Evolutionary conservation across 2,113 vertebrate genomes (phyloP).

Genomic region (Halcyon senegalensis): DNA sequence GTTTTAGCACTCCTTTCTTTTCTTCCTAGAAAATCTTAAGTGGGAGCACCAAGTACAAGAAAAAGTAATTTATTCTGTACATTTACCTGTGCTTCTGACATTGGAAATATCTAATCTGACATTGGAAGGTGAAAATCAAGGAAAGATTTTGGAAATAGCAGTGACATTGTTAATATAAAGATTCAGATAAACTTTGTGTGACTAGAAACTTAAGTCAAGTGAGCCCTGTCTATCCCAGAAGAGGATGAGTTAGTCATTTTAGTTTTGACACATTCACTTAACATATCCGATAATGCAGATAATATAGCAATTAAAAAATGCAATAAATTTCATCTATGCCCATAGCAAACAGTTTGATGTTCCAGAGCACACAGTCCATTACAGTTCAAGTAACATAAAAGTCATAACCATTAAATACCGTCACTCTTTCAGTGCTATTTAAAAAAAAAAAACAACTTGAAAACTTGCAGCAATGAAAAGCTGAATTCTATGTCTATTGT

Average conservation of each 20-base stretch:
- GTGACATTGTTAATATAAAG: neutral
- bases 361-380: conserved; percentile 32
- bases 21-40: neutral
- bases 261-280: neutral
- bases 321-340: neutral
- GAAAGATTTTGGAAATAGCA: neutral
- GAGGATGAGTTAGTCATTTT: neutral
- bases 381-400: neutral
- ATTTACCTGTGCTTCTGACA: neutral
- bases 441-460: neutral
- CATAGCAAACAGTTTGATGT: neutral
- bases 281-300: neutral
- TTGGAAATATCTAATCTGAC: neutral
- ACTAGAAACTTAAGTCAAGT: neutral
- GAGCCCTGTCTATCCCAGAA: neutral
- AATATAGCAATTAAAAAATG: neutral
- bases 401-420: conserved; percentile 17
- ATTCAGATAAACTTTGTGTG: neutral
- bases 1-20: neutral
- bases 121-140: neutral
- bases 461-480: neutral
- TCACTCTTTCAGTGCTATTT: neutral
- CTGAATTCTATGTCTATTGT: neutral
- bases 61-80: neutral
- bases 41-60: neutral